Evolutionary conservation across 2,888 invertebrate species (phyloP).

Genomic region (Lobophora halterata): DNA sequence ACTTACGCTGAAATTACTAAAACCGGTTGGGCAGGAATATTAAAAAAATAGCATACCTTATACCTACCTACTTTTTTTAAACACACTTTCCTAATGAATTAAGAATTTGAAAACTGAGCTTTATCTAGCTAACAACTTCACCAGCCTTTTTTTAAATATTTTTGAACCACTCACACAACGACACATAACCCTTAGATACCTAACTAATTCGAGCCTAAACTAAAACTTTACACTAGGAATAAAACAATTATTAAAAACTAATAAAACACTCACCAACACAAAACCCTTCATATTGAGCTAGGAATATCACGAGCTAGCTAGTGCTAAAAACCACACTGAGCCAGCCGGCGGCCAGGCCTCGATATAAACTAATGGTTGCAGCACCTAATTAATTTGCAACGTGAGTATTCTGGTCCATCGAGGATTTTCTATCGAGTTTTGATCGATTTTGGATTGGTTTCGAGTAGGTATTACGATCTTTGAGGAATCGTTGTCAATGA

Average conservation of each 20-base stretch:
- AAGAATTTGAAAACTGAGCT: too few species aligned
- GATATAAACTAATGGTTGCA: conserved; percentile 41
- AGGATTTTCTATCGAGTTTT: not conserved
- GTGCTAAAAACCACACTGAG: conserved; percentile 25
- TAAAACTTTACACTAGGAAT: too few species aligned
- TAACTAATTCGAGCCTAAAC: too few species aligned
- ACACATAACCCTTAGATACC: too few species aligned
- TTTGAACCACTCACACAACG: too few species aligned
- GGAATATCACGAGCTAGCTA: conserved; percentile 23
- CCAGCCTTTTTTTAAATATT: too few species aligned
- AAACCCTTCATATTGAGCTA: conserved; percentile 45
- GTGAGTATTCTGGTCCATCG: conserved; percentile 19
- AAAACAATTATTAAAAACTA: not conserved
- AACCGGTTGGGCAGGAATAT: too few species aligned
- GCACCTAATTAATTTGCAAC: conserved; percentile 30
- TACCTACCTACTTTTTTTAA: too few species aligned
- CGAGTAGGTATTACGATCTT: conserved; percentile 1
- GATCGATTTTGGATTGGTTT: not conserved
- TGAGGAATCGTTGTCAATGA: not conserved
- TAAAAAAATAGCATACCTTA: too few species aligned
- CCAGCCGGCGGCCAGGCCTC: conserved; percentile 10
- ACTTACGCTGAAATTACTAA: too few species aligned
- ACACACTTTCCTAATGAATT: too few species aligned
- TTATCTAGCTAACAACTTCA: too few species aligned
- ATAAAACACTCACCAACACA: conserved; percentile 50